Base-by-base conservation (phyloP, 2,888 invertebrate genomes). In the Idaea aversata region DNA sequence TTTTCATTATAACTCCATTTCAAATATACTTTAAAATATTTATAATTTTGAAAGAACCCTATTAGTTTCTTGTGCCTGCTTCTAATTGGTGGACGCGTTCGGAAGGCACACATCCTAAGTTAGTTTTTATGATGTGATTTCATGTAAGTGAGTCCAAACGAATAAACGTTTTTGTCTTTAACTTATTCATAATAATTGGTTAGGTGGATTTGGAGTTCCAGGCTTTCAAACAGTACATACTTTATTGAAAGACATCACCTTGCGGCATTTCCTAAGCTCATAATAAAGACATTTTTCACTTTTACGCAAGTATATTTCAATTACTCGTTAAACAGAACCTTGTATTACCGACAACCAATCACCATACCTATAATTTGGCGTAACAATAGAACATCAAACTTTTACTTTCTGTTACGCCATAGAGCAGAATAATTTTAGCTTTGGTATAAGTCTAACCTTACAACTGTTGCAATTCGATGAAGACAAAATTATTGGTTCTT, bases 401-500 rank as follows among this genome's bases (percentile, higher is more conserved):
- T 78, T 80, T 78, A 79, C 80, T 80, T 78, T 77, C 66, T 47
- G 47, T 81, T 79, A 75, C 75, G 75, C 74, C 85, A 85, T 77
- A 76, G 75, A 76, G 81, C 76, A 76, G 74, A 72, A 77, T 81
- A 81, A 83, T 83, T 79, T 47, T 47, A 47, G 47, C 47, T 47
- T 47, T 13, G 47, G 7, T 47, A 47, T 47, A 47, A 47, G 47
- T 47, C 47, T 47, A 59, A 59, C 16, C 6, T 78, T 72, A 77
- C 74, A 69, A 70, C 76, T 76, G 78, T 79, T 76, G 77, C 75
- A 72, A 75, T 63, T 76, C 76, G 77, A 81, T 83, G 82, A 84
- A 74, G 80, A 82, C 79, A 77, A 86, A 85, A 87, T 85, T 85
- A 79, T 80, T 74, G 72, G 80, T 82, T 85, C 69, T 80, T 86